Evolutionary conservation across 2,113 vertebrate species (phyloP).

Genomic region (Crotalus viridis): DNA sequence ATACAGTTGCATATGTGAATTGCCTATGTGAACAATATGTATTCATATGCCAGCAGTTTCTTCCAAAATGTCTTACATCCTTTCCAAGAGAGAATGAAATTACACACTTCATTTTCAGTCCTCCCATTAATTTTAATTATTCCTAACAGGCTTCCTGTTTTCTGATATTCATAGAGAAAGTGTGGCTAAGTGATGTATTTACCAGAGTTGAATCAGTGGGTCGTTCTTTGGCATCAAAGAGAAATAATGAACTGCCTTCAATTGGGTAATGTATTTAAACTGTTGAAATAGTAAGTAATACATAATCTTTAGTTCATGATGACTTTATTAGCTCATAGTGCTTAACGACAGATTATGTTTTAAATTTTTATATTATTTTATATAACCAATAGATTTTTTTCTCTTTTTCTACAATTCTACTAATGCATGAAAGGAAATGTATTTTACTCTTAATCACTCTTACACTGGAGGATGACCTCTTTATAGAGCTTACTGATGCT

Average conservation of each 20-base stretch:
- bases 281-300: not conserved
- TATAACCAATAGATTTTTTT: not conserved
- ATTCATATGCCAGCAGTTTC: conserved; percentile 47
- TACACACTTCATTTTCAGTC: conserved; percentile 13
- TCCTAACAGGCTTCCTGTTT: conserved; percentile 30
- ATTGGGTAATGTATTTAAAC: conserved; percentile 46
- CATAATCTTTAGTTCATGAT: not conserved
- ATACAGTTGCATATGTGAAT: conserved; percentile 43
- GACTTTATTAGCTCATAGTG: not conserved
- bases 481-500: not conserved
- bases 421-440: not conserved
- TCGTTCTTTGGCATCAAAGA: conserved; percentile 54
- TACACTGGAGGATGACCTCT: not conserved
- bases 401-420: not conserved
- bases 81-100: conserved; percentile 32
- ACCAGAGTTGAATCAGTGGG: conserved; percentile 39
- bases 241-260: not conserved
- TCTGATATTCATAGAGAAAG: conserved; percentile 45
- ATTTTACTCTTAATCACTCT: not conserved
- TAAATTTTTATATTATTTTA: not conserved
- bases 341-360: not conserved
- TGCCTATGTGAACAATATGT: conserved; percentile 40
- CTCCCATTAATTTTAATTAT: conserved; percentile 19
- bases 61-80: conserved; percentile 34
- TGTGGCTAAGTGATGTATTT: conserved; percentile 50